These are phyloP conservation scores for Incurvaria masculella DNA, from an alignment of 2,888 invertebrate species.

Conservation along the genomic window DNA sequence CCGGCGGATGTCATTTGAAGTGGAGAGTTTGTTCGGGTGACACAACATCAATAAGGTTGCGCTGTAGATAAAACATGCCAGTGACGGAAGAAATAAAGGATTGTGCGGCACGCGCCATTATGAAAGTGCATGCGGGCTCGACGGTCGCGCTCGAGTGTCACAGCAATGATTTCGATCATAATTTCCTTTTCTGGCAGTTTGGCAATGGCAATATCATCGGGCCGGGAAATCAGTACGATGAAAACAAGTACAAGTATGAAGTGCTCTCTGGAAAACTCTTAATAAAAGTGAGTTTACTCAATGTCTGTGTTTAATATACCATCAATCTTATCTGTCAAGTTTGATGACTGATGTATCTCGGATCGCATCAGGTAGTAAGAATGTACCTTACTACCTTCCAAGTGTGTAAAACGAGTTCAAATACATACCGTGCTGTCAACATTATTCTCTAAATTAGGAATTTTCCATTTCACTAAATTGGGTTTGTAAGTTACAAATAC, in stretches of 20 bases:
- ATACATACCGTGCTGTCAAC: too few species aligned
- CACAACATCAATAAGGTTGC: background rate
- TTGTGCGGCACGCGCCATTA: constrained; percentile 21
- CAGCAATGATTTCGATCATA: constrained; percentile 63
- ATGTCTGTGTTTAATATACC: background rate
- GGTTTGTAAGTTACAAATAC: too few species aligned
- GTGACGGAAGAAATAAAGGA: background rate
- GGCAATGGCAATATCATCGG: constrained; percentile 57
- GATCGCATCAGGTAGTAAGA: background rate
- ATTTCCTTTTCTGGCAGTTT: constrained; percentile 67
- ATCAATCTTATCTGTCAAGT: background rate
- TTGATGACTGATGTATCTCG: background rate
- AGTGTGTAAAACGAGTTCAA: too few species aligned
- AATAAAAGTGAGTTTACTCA: constrained; percentile 56
- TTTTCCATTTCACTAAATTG: too few species aligned
- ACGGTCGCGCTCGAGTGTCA: constrained; percentile 59
- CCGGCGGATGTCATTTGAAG: constrained; percentile 21
- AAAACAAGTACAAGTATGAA: constrained; percentile 64
- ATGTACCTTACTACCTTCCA: too few species aligned
- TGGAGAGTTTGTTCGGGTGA: background rate
- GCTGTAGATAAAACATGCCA: background rate
- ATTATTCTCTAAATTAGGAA: too few species aligned
- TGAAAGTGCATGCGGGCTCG: constrained; percentile 57
- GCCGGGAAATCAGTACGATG: constrained; percentile 59
- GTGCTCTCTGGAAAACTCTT: constrained; percentile 64